These are phyloP conservation scores for Patella pellucida DNA, from an alignment of 2,888 invertebrate species.

Conservation along the genomic window DNA sequence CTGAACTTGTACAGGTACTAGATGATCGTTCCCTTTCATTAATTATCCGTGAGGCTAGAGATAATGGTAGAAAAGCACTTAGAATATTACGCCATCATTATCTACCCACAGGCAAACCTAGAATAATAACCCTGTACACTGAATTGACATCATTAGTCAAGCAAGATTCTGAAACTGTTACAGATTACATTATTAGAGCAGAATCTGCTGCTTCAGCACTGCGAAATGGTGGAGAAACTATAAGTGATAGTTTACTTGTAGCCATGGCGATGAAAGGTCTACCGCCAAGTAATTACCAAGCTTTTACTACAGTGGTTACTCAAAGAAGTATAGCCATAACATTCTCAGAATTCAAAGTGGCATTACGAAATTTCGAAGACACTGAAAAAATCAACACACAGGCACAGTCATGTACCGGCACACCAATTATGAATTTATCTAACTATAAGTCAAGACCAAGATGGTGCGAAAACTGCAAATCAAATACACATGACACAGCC, in stretches of 20 bases:
- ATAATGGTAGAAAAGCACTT: slow-evolving; percentile 41
- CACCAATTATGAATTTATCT: neutral
- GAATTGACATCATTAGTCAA: slow-evolving; percentile 36
- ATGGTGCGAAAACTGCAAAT: neutral
- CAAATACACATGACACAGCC: neutral
- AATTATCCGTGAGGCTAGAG: slow-evolving; percentile 36
- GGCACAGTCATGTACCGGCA: neutral
- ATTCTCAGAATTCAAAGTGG: slow-evolving; percentile 30
- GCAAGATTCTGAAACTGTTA: slow-evolving; percentile 26
- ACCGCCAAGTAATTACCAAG: slow-evolving; percentile 25
- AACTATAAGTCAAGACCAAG: too few relatives aligned
- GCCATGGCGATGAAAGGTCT: slow-evolving; percentile 40
- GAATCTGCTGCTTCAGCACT: slow-evolving; percentile 25
- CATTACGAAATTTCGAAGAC: slow-evolving; percentile 28
- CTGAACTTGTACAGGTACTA: slow-evolving; percentile 37
- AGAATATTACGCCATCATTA: slow-evolving; percentile 36
- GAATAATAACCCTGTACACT: slow-evolving; percentile 34
- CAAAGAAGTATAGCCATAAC: slow-evolving; percentile 24
- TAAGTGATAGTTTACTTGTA: slow-evolving; percentile 32
- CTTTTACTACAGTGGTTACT: slow-evolving; percentile 29
- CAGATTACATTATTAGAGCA: slow-evolving; percentile 32
- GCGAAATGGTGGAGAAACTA: slow-evolving; percentile 28
- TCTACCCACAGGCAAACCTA: slow-evolving; percentile 30
- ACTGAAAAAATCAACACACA: slow-evolving; percentile 29
- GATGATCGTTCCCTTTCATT: slow-evolving; percentile 38